phyloP scores from a whole-genome alignment of 2,888 invertebrate genomes.

The Cheilosia scutellata region DNA sequence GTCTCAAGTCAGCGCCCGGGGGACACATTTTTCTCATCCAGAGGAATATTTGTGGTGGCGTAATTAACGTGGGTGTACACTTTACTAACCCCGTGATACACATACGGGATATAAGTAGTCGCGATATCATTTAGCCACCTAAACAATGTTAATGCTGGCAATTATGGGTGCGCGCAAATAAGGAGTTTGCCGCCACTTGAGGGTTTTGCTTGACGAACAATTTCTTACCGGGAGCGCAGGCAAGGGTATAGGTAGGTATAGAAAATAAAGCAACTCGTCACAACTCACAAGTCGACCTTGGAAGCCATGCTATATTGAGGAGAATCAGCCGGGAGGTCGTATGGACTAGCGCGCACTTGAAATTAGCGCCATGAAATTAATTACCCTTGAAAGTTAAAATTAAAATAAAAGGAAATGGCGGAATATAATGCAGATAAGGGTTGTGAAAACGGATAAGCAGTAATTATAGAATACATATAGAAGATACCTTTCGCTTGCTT shows the following conservation, averaged over 20 bases:
- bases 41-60: constrained; percentile 42
- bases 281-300: constrained; percentile 42
- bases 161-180: constrained; percentile 57
- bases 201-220: constrained; percentile 25
- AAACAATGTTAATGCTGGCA: constrained; percentile 44
- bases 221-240: constrained; percentile 18
- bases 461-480: neutral
- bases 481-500: constrained; percentile 14
- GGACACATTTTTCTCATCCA: constrained; percentile 9
- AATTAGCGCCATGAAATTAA: constrained; percentile 64
- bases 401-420: constrained; percentile 30
- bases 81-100: constrained; percentile 19
- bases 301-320: neutral
- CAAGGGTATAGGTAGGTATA: neutral
- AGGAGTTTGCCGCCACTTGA: constrained; percentile 57
- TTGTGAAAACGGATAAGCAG: neutral
- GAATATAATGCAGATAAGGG: neutral
- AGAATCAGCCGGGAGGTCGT: constrained; percentile 17
- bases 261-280: too few relatives aligned
- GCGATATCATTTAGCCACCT: constrained; percentile 34
- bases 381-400: constrained; percentile 65
- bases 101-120: constrained; percentile 29
- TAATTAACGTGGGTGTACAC: constrained; percentile 57
- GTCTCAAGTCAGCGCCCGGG: constrained; percentile 39
- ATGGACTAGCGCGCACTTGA: constrained; percentile 70